Percentiles rank a stretch among this genome's conserved stretches.
These are phyloP conservation scores for Rhynchomys soricoides DNA, from an alignment of 2,113 vertebrate genomes.

Conservation along the genomic window DNA sequence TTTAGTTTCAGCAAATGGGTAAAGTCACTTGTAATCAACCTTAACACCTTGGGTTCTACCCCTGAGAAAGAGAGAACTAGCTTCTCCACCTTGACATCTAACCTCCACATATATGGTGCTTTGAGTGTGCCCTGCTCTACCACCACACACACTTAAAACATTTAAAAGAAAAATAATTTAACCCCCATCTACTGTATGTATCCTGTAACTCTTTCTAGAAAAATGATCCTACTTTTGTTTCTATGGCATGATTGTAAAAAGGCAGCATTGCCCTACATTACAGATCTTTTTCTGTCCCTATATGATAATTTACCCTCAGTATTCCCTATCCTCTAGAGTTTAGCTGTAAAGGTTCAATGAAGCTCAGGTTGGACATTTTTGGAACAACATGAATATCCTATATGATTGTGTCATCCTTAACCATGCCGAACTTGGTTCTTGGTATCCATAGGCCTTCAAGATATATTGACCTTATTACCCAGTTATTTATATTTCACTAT, in stretches of 20 bases:
- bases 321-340: neutral
- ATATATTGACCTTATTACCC: neutral
- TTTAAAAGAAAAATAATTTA: neutral
- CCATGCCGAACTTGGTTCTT: neutral
- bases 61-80: neutral
- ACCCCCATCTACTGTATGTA: neutral
- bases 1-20: neutral
- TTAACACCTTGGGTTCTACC: neutral
- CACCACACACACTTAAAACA: neutral
- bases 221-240: neutral
- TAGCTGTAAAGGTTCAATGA: neutral
- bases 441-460: neutral
- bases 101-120: neutral
- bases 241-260: neutral
- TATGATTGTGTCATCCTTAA: neutral
- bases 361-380: constrained; percentile 14
- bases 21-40: neutral
- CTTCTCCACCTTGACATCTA: no score
- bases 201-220: constrained; percentile 26
- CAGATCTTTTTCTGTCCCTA: neutral
- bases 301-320: neutral
- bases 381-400: neutral
- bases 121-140: neutral
- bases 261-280: neutral
- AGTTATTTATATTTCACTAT: neutral